Conservation (phyloP, 2,113 vertebrate genomes). For the Ailurus styani region DNA sequence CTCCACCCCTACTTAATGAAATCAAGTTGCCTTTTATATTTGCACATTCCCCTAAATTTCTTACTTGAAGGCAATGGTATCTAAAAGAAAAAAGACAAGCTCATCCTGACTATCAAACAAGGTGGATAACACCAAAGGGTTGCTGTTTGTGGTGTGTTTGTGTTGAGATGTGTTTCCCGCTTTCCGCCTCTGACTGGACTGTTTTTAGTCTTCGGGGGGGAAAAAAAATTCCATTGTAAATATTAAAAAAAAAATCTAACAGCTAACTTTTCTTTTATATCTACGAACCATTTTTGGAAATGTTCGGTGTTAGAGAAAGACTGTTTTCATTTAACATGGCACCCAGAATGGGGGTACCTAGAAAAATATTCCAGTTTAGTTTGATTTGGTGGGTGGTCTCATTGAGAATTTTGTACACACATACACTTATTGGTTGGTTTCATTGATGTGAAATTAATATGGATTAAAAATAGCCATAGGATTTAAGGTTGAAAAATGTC, state of each 20-base stretch:
- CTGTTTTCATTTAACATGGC: slow-evolving; percentile 40
- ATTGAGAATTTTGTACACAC: slow-evolving; percentile 39
- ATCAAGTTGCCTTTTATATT: not conserved
- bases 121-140: not conserved
- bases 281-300: slow-evolving; percentile 36
- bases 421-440: slow-evolving; percentile 47
- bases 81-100: not conserved
- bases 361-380: not conserved
- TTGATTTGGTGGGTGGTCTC: slow-evolving; percentile 39
- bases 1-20: not conserved
- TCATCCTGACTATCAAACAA: not conserved
- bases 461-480: slow-evolving; percentile 21
- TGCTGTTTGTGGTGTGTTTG: not conserved
- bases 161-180: not conserved
- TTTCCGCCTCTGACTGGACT: not conserved
- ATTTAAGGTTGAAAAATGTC: not conserved
- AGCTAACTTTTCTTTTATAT: slow-evolving; percentile 5
- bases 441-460: slow-evolving; percentile 53
- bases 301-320: not conserved
- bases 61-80: not conserved
- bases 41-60: not conserved
- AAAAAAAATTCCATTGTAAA: slow-evolving; percentile 4
- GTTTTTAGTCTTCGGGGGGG: not conserved
- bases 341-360: not conserved
- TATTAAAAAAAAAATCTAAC: slow-evolving; percentile 21